phyloP scores from a whole-genome alignment of 2,113 vertebrate species.

The Oreochromis niloticus region DNA sequence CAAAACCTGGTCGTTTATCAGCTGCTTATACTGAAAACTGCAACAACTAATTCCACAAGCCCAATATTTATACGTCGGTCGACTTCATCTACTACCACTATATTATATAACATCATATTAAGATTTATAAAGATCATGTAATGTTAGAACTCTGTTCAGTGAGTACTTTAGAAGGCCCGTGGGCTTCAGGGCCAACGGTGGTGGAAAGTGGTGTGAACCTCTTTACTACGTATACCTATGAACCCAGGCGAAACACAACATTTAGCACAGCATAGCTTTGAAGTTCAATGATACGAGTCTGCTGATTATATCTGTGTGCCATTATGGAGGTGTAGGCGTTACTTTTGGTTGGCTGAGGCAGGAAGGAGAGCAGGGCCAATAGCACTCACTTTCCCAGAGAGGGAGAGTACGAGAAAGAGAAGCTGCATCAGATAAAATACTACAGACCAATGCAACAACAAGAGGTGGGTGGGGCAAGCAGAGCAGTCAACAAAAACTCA shows the following conservation, averaged over 20 bases:
- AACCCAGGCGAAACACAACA: slow-evolving; percentile 13
- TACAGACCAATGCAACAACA: background rate
- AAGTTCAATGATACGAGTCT: slow-evolving; percentile 26
- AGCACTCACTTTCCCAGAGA: background rate
- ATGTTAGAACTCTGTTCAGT: background rate
- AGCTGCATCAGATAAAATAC: slow-evolving; percentile 13
- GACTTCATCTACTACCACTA: background rate
- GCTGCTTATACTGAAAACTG: background rate
- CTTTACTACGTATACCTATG: slow-evolving; percentile 45
- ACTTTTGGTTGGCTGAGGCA: background rate
- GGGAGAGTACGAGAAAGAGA: background rate
- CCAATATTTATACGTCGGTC: background rate
- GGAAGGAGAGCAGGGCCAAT: slow-evolving; percentile 1
- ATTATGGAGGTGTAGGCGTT: background rate
- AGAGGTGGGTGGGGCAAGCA: slow-evolving; percentile 2
- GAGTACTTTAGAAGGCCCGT: background rate
- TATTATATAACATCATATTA: background rate
- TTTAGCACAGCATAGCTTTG: slow-evolving; percentile 41
- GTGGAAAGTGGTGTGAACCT: slow-evolving; percentile 23
- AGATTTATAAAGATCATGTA: background rate
- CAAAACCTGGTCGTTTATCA: background rate
- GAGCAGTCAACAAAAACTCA: background rate
- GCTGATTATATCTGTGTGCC: background rate
- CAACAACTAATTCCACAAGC: background rate
- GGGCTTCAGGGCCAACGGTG: background rate